These are phyloP conservation scores for Adineta ricciae DNA, from an alignment of 2,888 invertebrate species.

Conservation along the genomic window DNA sequence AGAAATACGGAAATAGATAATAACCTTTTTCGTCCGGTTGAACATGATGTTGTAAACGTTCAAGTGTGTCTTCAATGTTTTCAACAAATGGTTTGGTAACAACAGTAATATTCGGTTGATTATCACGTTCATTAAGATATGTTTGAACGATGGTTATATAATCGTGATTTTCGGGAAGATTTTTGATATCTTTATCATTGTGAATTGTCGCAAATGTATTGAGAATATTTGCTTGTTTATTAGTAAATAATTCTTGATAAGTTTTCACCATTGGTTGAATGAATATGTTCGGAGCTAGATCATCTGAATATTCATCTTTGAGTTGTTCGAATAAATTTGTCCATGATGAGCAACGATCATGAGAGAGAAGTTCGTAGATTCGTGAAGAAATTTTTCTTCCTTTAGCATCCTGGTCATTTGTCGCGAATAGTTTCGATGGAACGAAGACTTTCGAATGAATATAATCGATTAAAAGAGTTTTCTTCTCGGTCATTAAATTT, in stretches of 20 bases:
- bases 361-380: background rate
- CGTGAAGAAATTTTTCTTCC: background rate
- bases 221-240: background rate
- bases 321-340: background rate
- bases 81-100: background rate
- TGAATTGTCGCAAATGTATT: background rate
- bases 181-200: background rate
- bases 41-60: background rate
- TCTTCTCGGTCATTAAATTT: background rate
- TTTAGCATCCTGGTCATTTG: background rate
- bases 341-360: constrained; percentile 22
- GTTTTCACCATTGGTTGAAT: background rate
- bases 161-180: background rate
- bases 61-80: background rate
- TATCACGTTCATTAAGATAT: background rate
- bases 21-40: background rate
- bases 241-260: background rate
- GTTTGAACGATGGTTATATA: background rate
- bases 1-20: background rate
- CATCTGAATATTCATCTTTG: background rate
- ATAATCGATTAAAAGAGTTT: background rate
- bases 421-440: background rate
- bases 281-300: background rate
- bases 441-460: background rate
- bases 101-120: background rate